Evolutionary conservation across 2,888 invertebrate genomes (phyloP).

Genomic region (Bugulina stolonifera): DNA sequence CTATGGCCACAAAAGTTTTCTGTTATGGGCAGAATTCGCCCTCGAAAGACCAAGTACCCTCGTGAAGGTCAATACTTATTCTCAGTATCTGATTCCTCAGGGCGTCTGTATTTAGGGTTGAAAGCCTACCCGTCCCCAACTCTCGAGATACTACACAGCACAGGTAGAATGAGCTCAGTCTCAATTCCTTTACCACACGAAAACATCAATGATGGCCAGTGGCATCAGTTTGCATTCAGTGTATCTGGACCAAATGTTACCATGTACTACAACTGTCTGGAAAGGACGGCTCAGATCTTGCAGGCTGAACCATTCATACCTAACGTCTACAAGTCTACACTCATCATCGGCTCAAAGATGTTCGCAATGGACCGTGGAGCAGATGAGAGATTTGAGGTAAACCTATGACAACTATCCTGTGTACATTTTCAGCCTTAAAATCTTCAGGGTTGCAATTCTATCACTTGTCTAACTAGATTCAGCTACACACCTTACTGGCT

Average conservation of each 20-base stretch:
- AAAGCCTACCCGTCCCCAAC: constrained; percentile 26
- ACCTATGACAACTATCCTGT: too few species aligned
- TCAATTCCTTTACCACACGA: constrained; percentile 9
- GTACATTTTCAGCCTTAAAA: too few species aligned
- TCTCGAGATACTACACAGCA: constrained; percentile 21
- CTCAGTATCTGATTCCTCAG: constrained; percentile 19
- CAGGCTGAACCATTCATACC: constrained; percentile 4
- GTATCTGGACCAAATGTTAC: constrained; percentile 7
- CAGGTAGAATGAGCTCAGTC: constrained; percentile 5
- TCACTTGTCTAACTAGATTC: too few species aligned
- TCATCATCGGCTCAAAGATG: constrained; percentile 14
- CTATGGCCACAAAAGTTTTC: constrained; percentile 18
- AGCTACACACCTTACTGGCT: too few species aligned
- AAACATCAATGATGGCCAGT: constrained; percentile 25
- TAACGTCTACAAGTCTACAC: constrained; percentile 9
- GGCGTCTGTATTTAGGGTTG: constrained; percentile 19
- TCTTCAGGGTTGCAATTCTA: too few species aligned
- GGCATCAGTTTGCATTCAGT: constrained; percentile 25
- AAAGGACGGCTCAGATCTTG: background rate
- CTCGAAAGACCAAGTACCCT: constrained; percentile 19
- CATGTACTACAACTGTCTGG: constrained; percentile 20
- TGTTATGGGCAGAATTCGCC: constrained; percentile 17
- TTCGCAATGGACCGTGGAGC: constrained; percentile 25
- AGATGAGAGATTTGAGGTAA: constrained; percentile 25
- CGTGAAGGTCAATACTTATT: constrained; percentile 24